Evolutionary conservation across 2,888 invertebrate species (phyloP).

Genomic region (Allacma fusca): DNA sequence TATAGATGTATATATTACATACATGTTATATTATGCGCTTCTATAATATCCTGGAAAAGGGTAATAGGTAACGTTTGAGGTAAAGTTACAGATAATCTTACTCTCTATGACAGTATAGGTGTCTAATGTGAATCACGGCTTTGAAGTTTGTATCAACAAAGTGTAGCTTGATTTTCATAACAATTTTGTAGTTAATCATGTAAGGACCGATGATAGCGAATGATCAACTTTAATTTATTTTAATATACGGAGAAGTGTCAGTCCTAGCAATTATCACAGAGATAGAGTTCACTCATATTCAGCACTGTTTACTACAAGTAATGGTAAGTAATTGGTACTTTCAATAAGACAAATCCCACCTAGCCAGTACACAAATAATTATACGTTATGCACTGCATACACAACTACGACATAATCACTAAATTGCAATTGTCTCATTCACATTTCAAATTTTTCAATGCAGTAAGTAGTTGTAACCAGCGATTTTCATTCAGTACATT

Average conservation of each 20-base stretch:
- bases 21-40: background rate
- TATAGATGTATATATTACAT: slow-evolving; percentile 9
- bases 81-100: slow-evolving; percentile 12
- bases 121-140: slow-evolving; percentile 35
- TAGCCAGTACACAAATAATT: slow-evolving; percentile 1
- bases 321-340: slow-evolving; percentile 27
- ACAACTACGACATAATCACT: background rate
- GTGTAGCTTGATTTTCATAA: slow-evolving; percentile 21
- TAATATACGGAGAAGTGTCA: slow-evolving; percentile 23
- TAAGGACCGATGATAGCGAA: slow-evolving; percentile 20
- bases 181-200: background rate
- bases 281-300: slow-evolving; percentile 41
- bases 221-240: slow-evolving; percentile 23
- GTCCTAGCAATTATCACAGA: slow-evolving; percentile 42
- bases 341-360: slow-evolving; percentile 20
- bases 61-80: slow-evolving; percentile 17
- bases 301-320: slow-evolving; percentile 36
- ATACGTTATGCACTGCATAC: slow-evolving; percentile 39
- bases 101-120: background rate
- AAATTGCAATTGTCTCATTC: background rate
- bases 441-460: background rate
- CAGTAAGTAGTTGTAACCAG: background rate
- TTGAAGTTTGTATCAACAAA: slow-evolving; percentile 24
- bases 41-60: slow-evolving; percentile 15
- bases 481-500: background rate